These are phyloP conservation scores for Epistrophella euchroma DNA, from an alignment of 2,888 invertebrate genomes.

Conservation along the genomic window DNA sequence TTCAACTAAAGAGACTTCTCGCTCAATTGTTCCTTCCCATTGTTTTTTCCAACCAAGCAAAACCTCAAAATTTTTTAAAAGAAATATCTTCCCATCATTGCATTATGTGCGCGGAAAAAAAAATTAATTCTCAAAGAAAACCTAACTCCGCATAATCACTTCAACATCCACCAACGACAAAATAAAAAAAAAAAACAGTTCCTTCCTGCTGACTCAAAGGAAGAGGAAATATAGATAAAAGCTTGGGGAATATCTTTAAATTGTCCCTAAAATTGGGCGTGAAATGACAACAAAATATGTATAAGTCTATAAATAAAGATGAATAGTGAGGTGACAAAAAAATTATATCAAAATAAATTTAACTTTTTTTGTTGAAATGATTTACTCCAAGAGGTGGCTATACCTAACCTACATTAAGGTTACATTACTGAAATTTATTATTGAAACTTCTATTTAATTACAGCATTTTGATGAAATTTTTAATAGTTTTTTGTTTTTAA, in stretches of 20 bases:
- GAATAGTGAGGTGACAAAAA: conserved; percentile 11
- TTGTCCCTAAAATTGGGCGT: conserved; percentile 58
- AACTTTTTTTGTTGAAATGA: not conserved
- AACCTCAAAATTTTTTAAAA: conserved; percentile 38
- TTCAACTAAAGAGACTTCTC: not conserved
- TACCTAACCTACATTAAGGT: no score
- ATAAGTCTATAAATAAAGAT: no score
- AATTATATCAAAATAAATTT: not conserved
- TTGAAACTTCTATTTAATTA: no score
- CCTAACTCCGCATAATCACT: conserved; percentile 41
- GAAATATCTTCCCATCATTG: conserved; percentile 50
- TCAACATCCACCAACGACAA: not conserved
- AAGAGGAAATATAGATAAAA: conserved; percentile 47
- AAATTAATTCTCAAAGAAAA: conserved; percentile 7
- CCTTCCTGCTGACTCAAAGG: conserved; percentile 9
- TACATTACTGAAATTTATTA: no score
- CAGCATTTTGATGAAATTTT: no score
- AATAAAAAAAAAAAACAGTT: not conserved
- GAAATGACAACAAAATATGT: conserved; percentile 40
- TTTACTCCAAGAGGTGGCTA: no score
- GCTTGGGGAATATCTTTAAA: conserved; percentile 58
- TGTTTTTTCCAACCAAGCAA: not conserved
- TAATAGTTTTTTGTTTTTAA: no score
- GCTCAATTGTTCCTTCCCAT: not conserved
- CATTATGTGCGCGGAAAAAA: conserved; percentile 20